A percentile compares a stretch with the other conserved stretches of the same genome.
Conservation (phyloP, 2,797 vertebrate species). For the Chaetophractus vellerosus region DNA sequence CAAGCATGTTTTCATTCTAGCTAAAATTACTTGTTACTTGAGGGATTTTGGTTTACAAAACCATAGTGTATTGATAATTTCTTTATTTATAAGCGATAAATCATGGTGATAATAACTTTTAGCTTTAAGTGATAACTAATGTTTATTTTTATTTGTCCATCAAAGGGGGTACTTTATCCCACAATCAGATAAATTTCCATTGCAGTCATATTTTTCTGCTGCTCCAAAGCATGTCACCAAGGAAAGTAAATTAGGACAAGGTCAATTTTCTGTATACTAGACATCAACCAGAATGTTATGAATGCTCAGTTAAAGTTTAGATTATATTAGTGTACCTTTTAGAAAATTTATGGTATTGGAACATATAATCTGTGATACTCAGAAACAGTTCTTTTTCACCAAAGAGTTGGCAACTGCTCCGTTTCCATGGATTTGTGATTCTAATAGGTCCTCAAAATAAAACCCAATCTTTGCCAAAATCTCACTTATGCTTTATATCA, state of each 20-base stretch:
- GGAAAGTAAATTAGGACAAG: constrained; percentile 42
- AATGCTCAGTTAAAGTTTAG: constrained; percentile 55
- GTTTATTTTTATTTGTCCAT: constrained; percentile 43
- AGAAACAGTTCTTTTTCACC: constrained; percentile 67
- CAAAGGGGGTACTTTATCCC: constrained; percentile 6
- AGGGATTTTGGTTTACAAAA: constrained; percentile 37
- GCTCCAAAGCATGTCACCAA: neutral
- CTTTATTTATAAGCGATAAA: neutral
- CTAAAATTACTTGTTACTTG: neutral
- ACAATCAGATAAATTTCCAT: constrained; percentile 30
- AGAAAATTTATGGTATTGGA: constrained; percentile 63
- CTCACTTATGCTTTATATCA: constrained; percentile 75
- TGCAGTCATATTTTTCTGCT: constrained; percentile 37
- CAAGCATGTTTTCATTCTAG: neutral
- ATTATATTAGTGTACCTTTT: neutral
- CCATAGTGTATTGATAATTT: neutral
- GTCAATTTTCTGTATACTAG: constrained; percentile 52
- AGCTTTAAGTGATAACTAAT: neutral
- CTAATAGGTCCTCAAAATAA: constrained; percentile 80
- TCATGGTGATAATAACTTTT: neutral
- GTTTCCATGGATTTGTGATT: constrained; percentile 80
- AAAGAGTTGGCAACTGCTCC: constrained; percentile 59
- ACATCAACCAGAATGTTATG: constrained; percentile 22
- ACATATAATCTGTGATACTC: constrained; percentile 25
- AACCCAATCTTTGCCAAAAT: constrained; percentile 74